Evolutionary conservation across 2,113 vertebrate genomes (phyloP).

Genomic region (Sapayoa aenigma): DNA sequence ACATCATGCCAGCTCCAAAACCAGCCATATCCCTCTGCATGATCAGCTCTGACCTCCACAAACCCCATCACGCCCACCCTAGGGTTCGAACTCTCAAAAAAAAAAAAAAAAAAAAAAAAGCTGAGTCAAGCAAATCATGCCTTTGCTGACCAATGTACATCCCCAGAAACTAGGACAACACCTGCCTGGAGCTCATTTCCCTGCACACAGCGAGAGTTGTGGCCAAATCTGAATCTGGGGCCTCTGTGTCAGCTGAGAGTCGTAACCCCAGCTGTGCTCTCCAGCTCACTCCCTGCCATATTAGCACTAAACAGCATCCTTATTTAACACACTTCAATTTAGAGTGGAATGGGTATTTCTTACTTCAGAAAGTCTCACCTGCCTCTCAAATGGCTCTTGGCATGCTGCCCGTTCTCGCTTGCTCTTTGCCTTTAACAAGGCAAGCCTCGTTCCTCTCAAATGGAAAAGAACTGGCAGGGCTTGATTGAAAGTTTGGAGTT

Average conservation of each 20-base stretch:
- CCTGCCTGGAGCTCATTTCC: slow-evolving; percentile 60
- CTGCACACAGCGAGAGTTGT: neutral
- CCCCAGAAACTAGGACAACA: slow-evolving; percentile 35
- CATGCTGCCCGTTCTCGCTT: slow-evolving; percentile 29
- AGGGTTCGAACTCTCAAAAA: neutral
- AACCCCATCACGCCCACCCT: neutral
- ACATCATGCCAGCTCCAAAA: neutral
- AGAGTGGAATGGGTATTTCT: slow-evolving; percentile 70
- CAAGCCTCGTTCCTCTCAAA: slow-evolving; percentile 33
- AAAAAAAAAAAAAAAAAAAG: neutral
- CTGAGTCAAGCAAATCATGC: slow-evolving; percentile 3
- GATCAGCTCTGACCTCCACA: neutral
- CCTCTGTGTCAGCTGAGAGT: neutral
- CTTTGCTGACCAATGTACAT: slow-evolving; percentile 21
- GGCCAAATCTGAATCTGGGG: neutral
- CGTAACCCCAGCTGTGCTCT: slow-evolving; percentile 54
- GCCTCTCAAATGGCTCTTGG: slow-evolving; percentile 69
- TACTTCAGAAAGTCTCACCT: slow-evolving; percentile 70
- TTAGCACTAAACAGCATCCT: slow-evolving; percentile 60
- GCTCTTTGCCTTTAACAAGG: slow-evolving; percentile 42
- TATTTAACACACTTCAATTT: slow-evolving; percentile 66
- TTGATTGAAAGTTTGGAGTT: slow-evolving; percentile 67
- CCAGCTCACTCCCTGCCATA: slow-evolving; percentile 36
- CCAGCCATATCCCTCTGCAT: neutral
- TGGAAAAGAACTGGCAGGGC: slow-evolving; percentile 60